Percentiles rank a stretch among this genome's conserved stretches.
Conservation (phyloP, 2,113 vertebrate species). For the Mustela lutreola region DNA sequence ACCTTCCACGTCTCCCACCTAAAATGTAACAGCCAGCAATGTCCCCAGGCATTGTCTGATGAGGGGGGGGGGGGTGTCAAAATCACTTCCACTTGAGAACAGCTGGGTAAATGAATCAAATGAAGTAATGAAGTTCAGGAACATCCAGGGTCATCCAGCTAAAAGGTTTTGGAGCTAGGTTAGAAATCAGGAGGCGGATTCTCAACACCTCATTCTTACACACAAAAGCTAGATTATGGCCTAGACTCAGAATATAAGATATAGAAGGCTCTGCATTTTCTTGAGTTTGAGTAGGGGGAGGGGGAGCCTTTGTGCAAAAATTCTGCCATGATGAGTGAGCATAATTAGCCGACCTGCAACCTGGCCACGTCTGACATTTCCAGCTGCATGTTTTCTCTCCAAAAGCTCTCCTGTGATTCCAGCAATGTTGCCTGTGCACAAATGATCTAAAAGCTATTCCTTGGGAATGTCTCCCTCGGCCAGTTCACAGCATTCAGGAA, state of each 20-base stretch:
- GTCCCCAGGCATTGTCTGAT: neutral
- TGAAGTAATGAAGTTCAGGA: neutral
- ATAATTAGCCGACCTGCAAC: neutral
- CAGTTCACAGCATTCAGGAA: neutral
- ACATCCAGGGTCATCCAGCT: neutral
- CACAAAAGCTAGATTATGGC: neutral
- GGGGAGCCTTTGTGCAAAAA: neutral
- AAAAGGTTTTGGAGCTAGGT: neutral
- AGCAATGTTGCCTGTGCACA: accelerated
- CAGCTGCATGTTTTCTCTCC: neutral
- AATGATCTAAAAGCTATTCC: neutral
- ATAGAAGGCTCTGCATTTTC: neutral
- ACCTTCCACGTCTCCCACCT: accelerated
- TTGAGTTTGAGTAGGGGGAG: accelerated
- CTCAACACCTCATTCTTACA: neutral
- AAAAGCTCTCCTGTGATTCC: neutral
- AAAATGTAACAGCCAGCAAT: neutral
- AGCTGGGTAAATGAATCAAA: neutral
- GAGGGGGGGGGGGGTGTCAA: too few relatives aligned
- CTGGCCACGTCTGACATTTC: neutral
- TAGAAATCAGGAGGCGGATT: neutral
- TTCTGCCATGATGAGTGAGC: neutral
- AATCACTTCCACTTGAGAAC: neutral
- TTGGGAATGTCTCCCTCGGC: neutral
- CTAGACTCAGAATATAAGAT: neutral